Base-by-base conservation (phyloP, 2,113 vertebrate species). In the Hippocampus barbouri region DNA sequence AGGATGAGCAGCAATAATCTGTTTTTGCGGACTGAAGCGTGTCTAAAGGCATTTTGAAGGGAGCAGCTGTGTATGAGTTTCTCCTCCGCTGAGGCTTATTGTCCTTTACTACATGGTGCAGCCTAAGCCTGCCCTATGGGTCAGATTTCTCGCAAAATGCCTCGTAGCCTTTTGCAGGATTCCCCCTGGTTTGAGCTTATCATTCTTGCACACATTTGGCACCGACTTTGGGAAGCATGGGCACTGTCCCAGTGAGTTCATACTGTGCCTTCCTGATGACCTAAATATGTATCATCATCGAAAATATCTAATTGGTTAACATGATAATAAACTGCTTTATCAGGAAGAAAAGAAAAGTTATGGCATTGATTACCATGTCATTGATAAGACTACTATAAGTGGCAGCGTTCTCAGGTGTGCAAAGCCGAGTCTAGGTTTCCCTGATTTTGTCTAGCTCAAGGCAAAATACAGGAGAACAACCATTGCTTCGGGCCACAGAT, bases 1-100 rank as follows among this genome's bases (percentile, higher is more conserved):
- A 75, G 85, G 88, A 90, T 89, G 79, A 89, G 88, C 83, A 83
- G 85, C 81, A 85, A 73, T 89, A 90, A 91, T 91, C 88, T 87
- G 80, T 87, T 88, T 83, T 72, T 82, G 82, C 56, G 87, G 82
- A 84, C 66, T 69, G 79, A 80, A 90, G 89, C 85, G 84, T 89
- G 85, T 86, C 89, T 88, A 89, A 90, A 89, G 82, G 89, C 77
- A 86, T 91, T 88, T 86, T 68, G 71, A 74, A n/a, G 59, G 72
- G 43, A 64, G 78, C 45, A 18, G 78, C 82, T 81, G 80, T 79
- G 81, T 85, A 81, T 87, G 85, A 85, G 81, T 86, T 83, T 83
- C 85, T 84, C 72, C 75, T 74, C 79, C 73, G 75, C 88, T 87
- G 74, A 79, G 83, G 79, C 82, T 88, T 83, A 86, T 90, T 91